Evolutionary conservation across 2,888 invertebrate species (phyloP), one percentile per base, ranked within the genome.

Genomic region (Entomobrya multifasciata): DNA sequence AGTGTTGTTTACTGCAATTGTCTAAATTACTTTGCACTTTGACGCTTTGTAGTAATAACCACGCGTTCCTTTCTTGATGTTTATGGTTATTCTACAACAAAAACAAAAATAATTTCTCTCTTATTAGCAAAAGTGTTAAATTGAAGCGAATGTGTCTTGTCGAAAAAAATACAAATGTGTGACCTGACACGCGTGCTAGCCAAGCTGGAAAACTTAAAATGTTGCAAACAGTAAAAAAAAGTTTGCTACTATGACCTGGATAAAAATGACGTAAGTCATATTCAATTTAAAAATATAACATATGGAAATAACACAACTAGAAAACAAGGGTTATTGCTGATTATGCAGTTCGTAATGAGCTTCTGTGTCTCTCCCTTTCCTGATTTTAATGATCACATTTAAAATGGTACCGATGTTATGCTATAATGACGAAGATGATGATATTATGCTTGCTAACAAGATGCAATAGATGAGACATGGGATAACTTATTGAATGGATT

Each of bases 11-110:
- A 57, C 70, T 44, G 36, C 20, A 72, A 70, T 55, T 80, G 52
- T 41, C 44, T 70, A 36, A 80, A 80, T 70, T 70, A 80, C 80
- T 57, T 80, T 57, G 57, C 80, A 80, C 80, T 79, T 72, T 49
- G 30, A 22, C 57, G 17, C 52, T 22, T 47, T 79, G 44, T 77
- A 20, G 47, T 15, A 17, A 44, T 47, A 36, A 8, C 79, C 13
- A 6, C n/a, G n/a, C 52, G 8, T 8, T 36, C 4, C 36, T 36
- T 4, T 41, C 36, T 44, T 15, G n/a, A 22, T 70, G 22, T 20
- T 22, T 47, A 44, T 70, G 36, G 36, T 36, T 36, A 4, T 36
- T 36, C 8, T 4, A 36, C 36, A 36, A 36, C 36, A 36, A 49
- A 49, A 49, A 44, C 44, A 44, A 44, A 49, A 3, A 8, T 30